Evolutionary conservation across 2,888 invertebrate genomes (phyloP).

Genomic region (Meiosimyza platycephala): DNA sequence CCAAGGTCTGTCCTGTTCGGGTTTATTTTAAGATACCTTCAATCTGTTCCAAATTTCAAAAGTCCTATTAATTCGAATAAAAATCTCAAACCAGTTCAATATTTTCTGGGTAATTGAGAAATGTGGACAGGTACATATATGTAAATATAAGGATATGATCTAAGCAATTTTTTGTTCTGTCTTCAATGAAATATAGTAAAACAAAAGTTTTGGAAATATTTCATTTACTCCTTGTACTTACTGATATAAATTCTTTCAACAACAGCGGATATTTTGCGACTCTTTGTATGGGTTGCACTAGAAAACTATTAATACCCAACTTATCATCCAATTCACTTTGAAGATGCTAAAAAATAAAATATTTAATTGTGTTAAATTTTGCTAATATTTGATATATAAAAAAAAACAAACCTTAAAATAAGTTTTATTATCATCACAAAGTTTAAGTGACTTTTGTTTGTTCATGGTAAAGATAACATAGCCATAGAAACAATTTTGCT

Average conservation of each 20-base stretch:
- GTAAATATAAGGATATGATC: no score
- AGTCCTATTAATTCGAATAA: no score
- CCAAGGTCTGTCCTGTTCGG: no score
- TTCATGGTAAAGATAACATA: constrained; percentile 67
- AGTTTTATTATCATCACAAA: constrained; percentile 63
- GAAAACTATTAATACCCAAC: constrained; percentile 66
- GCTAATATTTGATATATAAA: neutral
- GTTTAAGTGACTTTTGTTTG: constrained; percentile 63
- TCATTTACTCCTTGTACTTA: constrained; percentile 40
- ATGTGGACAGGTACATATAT: no score
- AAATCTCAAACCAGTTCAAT: no score
- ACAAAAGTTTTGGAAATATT: no score
- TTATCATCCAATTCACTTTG: constrained; percentile 65
- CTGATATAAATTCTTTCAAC: constrained; percentile 63
- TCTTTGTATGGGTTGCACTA: constrained; percentile 66
- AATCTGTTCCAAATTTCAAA: no score
- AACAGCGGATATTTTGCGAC: constrained; percentile 66
- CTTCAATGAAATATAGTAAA: no score
- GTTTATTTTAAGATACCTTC: no score
- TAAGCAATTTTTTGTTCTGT: no score
- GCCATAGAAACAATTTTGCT: constrained; percentile 64
- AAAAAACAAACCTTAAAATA: constrained; percentile 61
- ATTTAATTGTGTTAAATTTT: neutral
- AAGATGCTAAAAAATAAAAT: constrained; percentile 53
- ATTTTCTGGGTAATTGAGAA: no score